Conservation (phyloP, 2,113 vertebrate species). For the Apistogramma diplotaenia region DNA sequence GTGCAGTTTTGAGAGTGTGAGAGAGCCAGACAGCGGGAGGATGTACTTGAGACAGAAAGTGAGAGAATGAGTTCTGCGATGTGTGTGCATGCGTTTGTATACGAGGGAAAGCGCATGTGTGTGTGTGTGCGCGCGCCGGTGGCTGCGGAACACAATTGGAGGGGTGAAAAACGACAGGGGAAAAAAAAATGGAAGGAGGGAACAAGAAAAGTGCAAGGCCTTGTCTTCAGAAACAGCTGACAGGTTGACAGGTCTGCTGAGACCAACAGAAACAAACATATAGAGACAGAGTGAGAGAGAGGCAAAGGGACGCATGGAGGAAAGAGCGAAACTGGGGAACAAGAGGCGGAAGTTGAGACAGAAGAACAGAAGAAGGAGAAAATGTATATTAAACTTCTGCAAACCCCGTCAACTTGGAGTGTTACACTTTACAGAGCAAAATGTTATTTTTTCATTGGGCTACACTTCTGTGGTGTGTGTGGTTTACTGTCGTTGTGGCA, state of each 20-base stretch:
- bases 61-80: slow-evolving; percentile 37
- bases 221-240: slow-evolving; percentile 57
- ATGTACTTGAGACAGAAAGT: slow-evolving; percentile 60
- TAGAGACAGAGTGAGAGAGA: slow-evolving; percentile 15
- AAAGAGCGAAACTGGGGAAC: background rate
- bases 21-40: slow-evolving; percentile 55
- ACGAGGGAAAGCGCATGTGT: background rate
- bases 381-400: background rate
- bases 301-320: background rate
- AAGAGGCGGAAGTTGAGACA: background rate
- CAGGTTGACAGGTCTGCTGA: slow-evolving; percentile 73
- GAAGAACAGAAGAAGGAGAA: background rate
- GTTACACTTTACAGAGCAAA: background rate
- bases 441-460: background rate
- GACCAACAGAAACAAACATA: slow-evolving; percentile 54
- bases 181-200: slow-evolving; percentile 44
- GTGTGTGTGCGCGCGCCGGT: background rate
- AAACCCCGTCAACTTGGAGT: background rate
- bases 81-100: background rate
- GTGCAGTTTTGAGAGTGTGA: slow-evolving; percentile 22
- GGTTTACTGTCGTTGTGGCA: background rate
- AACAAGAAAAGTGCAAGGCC: slow-evolving; percentile 47
- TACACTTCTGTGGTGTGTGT: background rate
- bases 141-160: background rate
- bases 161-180: slow-evolving; percentile 20